Base-by-base conservation (phyloP, 2,888 invertebrate species). In the Oeneis ivallda region DNA sequence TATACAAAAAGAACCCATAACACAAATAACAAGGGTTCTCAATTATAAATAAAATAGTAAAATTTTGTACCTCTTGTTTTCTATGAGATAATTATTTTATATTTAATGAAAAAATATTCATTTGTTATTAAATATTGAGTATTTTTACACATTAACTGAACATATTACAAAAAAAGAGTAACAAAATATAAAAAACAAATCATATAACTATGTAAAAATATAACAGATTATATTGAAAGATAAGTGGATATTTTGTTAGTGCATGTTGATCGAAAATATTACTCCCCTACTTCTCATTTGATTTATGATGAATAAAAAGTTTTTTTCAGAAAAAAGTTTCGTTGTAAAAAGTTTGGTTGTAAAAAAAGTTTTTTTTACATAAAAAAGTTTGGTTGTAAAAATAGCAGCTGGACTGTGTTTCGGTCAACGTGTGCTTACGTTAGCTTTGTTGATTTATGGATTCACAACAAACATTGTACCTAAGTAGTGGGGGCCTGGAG, bases 101-200 rank as follows among this genome's bases (percentile, higher is more conserved):
- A 80, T 81, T 79, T 56, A 56, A 78, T 72, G 72, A 74, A 76
- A 83, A 83, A 86, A 82, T 89, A 89, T 88, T 89, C 76, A 84
- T 87, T 89, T 89, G 88, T 89, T 90, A 83, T 84, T 56, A 49
- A 61, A 83, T 84, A 87, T 87, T 89, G 86, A 84, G 84, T 90
- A 90, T 91, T 90, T 91, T 91, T 90, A 90, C 89, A 90, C 84
- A 89, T 83, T 86, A 89, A 85, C 87, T 89, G 85, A 89, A 80
- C 85, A 87, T 87, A 88, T 81, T 83, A 79, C 82, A 84, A 71
- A 49, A 60, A 65, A 84, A 86, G 82, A 83, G 77, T 70, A 80
- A 83, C 79, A 85, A 85, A 75, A 84, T 84, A 87, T 87, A 81
- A 84, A 82, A 72, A 76, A 81, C 83, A 83, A 73, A 76, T 59